These are phyloP conservation scores for Zonitis immaculata DNA, from an alignment of 2,888 invertebrate genomes.

Conservation along the genomic window DNA sequence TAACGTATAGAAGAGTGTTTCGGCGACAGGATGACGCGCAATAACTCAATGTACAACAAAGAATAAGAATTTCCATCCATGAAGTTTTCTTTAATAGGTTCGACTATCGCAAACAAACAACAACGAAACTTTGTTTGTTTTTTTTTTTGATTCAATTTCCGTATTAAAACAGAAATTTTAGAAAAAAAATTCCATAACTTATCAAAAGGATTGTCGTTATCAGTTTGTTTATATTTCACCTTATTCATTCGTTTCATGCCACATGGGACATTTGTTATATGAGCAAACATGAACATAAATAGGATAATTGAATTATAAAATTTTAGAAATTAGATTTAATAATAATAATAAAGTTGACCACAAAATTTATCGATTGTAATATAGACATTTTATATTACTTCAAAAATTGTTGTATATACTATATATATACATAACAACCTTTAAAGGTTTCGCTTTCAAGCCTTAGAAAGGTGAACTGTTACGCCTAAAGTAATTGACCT, in stretches of 20 bases:
- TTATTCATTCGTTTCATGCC: too few relatives aligned
- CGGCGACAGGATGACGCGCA: slow-evolving; percentile 36
- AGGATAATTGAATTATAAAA: too few relatives aligned
- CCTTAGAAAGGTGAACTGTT: slow-evolving; percentile 11
- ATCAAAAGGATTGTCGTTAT: too few relatives aligned
- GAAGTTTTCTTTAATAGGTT: slow-evolving; percentile 6
- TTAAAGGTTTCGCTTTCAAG: slow-evolving; percentile 4
- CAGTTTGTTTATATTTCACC: too few relatives aligned
- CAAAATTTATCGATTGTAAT: neutral
- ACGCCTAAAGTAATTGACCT: slow-evolving; percentile 12
- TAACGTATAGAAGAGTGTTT: slow-evolving; percentile 28
- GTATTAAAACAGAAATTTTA: too few relatives aligned
- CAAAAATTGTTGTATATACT: neutral
- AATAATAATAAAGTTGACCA: too few relatives aligned
- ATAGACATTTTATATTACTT: neutral
- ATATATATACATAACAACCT: slow-evolving; percentile 8
- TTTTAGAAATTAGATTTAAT: too few relatives aligned
- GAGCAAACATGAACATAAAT: too few relatives aligned
- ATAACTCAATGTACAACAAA: slow-evolving; percentile 23
- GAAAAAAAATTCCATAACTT: slow-evolving; percentile 26
- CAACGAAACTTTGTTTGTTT: slow-evolving; percentile 25
- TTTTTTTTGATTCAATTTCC: slow-evolving; percentile 20
- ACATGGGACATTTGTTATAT: too few relatives aligned
- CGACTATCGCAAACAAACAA: slow-evolving; percentile 16
- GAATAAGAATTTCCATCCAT: slow-evolving; percentile 5